A percentile compares a stretch with the other conserved stretches of the same genome.
Evolutionary conservation across 2,797 vertebrate genomes (phyloP).

Genomic region (Gobio occitaniae): DNA sequence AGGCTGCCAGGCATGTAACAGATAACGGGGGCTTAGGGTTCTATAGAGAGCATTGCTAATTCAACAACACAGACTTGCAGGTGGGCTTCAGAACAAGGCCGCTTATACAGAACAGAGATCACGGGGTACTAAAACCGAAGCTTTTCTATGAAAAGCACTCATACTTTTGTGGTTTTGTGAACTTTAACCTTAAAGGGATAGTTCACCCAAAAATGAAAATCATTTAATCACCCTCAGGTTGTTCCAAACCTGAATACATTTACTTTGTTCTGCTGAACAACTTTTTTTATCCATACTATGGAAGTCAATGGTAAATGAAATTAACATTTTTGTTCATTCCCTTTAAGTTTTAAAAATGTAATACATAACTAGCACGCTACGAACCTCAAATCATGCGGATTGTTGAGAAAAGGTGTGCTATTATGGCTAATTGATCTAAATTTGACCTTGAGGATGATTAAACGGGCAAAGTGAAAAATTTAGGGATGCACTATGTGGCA

Average conservation of each 20-base stretch:
- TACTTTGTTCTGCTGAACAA: no score
- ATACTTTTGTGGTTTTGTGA: conserved; percentile 27
- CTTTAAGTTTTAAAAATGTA: background rate
- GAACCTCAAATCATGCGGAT: background rate
- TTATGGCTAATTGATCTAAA: background rate
- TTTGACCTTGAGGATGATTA: background rate
- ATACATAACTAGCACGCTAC: background rate
- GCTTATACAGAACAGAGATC: conserved; percentile 41
- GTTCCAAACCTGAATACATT: no score
- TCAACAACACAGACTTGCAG: conserved; percentile 43
- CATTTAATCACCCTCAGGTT: no score
- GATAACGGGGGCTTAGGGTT: conserved; percentile 52
- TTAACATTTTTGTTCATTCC: background rate
- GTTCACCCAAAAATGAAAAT: no score
- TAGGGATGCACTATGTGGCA: background rate
- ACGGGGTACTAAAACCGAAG: conserved; percentile 24
- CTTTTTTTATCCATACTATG: no score
- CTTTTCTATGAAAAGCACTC: conserved; percentile 49
- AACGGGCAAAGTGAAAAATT: background rate
- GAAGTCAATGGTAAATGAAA: no score
- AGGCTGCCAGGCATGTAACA: conserved; percentile 49
- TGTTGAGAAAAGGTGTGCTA: background rate
- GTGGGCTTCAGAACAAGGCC: conserved; percentile 28
- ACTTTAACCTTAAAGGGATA: background rate
- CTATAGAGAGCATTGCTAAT: conserved; percentile 51